Conservation (phyloP, 2,888 invertebrate genomes). For the Ceraclea dissimilis region DNA sequence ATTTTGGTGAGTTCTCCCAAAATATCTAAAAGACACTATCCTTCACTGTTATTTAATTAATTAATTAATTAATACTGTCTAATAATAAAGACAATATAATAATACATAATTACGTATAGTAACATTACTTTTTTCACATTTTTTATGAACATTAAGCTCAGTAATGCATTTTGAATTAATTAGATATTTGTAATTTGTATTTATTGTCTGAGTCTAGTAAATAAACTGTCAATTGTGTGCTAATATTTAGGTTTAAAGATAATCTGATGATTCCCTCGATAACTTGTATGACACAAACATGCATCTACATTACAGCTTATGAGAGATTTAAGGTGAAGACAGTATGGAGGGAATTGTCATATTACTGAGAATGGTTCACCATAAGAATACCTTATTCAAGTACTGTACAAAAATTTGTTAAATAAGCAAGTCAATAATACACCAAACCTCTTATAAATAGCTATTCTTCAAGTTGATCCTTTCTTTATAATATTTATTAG, state of each 20-base stretch:
- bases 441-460: conserved; percentile 3
- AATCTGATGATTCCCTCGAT: background rate
- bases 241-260: background rate
- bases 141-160: background rate
- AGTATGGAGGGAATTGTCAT: background rate
- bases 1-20: conserved; percentile 18
- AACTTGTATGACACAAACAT: too few species aligned
- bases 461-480: background rate
- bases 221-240: conserved; percentile 4
- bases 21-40: conserved; percentile 2
- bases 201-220: background rate
- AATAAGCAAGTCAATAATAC: conserved; percentile 3
- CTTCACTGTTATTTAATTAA: conserved; percentile 8
- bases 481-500: background rate
- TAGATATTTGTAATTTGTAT: background rate
- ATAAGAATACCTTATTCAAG: conserved; percentile 1
- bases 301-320: too few species aligned
- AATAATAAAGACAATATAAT: conserved; percentile 7
- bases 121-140: background rate
- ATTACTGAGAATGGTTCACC: background rate
- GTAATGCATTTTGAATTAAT: conserved; percentile 3
- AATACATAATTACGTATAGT: background rate
- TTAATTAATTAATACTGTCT: too few species aligned
- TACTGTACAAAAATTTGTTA: background rate
- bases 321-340: background rate